A percentile compares a stretch with the other conserved stretches of the same genome.
phyloP scores from a whole-genome alignment of 2,888 invertebrate species.

The Volucella bombylans region DNA sequence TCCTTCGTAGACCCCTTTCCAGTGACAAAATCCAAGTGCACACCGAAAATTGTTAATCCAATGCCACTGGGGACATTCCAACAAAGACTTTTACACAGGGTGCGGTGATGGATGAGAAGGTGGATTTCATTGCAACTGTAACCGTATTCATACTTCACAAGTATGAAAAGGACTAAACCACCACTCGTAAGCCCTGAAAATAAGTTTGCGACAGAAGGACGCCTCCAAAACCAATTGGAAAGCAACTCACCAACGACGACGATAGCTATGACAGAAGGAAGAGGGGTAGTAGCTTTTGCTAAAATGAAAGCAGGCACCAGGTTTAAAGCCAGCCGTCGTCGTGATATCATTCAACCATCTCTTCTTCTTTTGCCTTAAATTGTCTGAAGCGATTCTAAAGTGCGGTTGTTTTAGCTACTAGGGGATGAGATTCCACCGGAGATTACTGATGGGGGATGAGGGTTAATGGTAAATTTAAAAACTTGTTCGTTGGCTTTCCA shows the following conservation, averaged over 20 bases:
- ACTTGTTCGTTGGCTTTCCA: slow-evolving; percentile 55
- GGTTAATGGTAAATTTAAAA: slow-evolving; percentile 17
- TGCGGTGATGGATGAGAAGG: not conserved
- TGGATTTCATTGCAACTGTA: slow-evolving; percentile 17
- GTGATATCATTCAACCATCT: slow-evolving; percentile 18
- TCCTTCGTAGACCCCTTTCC: not conserved
- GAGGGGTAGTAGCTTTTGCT: too few species aligned
- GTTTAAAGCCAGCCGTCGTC: not conserved
- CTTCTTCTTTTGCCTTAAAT: slow-evolving; percentile 41
- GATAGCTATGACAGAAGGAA: too few species aligned
- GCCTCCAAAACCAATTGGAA: not conserved
- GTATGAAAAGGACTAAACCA: not conserved
- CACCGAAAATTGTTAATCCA: slow-evolving; percentile 19
- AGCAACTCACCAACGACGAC: too few species aligned
- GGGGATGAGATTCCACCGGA: not conserved
- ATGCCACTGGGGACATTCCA: not conserved
- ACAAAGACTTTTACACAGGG: not conserved
- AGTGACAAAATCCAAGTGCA: not conserved
- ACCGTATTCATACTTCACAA: slow-evolving; percentile 5
- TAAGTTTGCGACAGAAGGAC: slow-evolving; percentile 17
- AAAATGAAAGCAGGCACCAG: not conserved
- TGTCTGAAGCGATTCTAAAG: slow-evolving; percentile 44
- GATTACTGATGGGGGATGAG: not conserved
- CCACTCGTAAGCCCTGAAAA: slow-evolving; percentile 1
- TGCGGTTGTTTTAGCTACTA: slow-evolving; percentile 4